phyloP scores from a whole-genome alignment of 2,113 vertebrate genomes.

The rat (Rattus norvegicus) region DNA sequence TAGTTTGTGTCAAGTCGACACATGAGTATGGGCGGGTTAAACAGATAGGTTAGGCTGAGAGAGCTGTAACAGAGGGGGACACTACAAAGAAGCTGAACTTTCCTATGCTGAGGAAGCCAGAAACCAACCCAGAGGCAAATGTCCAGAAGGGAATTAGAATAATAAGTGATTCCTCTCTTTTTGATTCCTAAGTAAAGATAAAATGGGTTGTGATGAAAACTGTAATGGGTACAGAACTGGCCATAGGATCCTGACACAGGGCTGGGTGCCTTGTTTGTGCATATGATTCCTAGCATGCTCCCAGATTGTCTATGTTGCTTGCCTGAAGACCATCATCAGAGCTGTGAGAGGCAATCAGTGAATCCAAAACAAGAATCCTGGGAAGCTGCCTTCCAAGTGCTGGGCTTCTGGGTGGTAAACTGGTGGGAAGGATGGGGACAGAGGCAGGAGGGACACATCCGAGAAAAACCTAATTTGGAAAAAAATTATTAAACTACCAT shows the following conservation, averaged over 20 bases:
- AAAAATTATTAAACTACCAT: conserved; percentile 45
- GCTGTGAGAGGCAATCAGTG: neutral
- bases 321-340: neutral
- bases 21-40: neutral
- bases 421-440: neutral
- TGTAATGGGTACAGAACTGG: neutral
- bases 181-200: neutral
- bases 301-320: neutral
- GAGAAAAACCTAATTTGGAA: conserved; percentile 44
- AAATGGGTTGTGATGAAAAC: neutral
- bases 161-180: neutral
- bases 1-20: neutral
- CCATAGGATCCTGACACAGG: neutral
- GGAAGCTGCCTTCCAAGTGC: neutral
- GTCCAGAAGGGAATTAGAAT: neutral
- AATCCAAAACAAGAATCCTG: neutral
- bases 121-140: neutral
- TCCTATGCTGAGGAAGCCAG: neutral
- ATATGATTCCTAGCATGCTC: neutral
- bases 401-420: neutral
- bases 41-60: neutral
- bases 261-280: neutral
- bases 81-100: neutral
- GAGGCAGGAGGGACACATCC: neutral
- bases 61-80: neutral